Conservation (phyloP, 2,797 vertebrate species). For the Lepilemur ruficaudatus region DNA sequence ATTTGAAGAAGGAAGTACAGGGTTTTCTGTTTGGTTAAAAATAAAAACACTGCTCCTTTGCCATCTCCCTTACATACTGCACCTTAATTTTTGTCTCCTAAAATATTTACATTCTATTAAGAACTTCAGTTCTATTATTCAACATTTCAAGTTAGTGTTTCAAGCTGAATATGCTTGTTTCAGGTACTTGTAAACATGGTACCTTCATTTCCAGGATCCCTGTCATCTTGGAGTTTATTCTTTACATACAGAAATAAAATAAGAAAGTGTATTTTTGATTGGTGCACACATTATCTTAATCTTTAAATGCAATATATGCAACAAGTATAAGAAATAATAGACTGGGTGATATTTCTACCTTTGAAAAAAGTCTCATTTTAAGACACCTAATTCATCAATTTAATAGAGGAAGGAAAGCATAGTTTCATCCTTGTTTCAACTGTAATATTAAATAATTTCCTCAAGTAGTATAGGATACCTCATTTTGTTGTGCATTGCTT, state of each 20-base stretch:
- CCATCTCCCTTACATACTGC: too few species aligned
- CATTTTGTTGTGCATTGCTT: not conserved
- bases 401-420: not conserved
- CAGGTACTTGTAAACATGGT: not conserved
- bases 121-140: not conserved
- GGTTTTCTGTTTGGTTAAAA: not conserved
- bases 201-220: not conserved
- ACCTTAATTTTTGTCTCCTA: not conserved
- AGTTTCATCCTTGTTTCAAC: not conserved
- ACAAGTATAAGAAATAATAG: not conserved
- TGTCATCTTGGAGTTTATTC: not conserved
- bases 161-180: not conserved
- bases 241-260: not conserved
- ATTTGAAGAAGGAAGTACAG: not conserved
- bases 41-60: not conserved
- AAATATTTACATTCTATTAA: not conserved
- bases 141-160: not conserved
- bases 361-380: not conserved
- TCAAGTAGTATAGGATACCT: not conserved
- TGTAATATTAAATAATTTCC: not conserved
- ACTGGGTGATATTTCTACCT: not conserved
- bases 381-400: not conserved
- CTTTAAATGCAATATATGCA: not conserved
- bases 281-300: not conserved
- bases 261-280: not conserved